A percentile compares a stretch with the other conserved stretches of the same genome.
Conservation (phyloP, 2,888 invertebrate genomes). For the Lampropteryx suffumata region DNA sequence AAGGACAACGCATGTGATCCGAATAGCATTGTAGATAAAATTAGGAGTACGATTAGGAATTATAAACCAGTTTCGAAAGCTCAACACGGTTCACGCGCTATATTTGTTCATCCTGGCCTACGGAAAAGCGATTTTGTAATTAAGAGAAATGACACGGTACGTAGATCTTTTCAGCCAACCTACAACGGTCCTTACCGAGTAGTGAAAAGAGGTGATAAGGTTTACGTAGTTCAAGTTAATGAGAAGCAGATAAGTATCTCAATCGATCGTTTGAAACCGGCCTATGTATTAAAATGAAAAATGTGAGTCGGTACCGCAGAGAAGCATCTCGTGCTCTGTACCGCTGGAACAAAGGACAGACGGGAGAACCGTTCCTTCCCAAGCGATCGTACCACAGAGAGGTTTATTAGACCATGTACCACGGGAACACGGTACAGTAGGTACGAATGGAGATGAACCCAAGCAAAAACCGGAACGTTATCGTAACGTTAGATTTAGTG, state of each 20-base stretch:
- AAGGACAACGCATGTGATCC: background rate
- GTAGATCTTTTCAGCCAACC: slow-evolving; percentile 6
- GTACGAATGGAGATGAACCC: background rate
- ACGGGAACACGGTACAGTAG: background rate
- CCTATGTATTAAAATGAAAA: too few species aligned
- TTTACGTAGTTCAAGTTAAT: too few species aligned
- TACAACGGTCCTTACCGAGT: background rate
- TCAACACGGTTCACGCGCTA: background rate
- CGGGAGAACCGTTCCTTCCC: background rate
- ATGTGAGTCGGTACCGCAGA: background rate
- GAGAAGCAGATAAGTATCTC: too few species aligned
- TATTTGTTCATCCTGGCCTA: slow-evolving; percentile 12
- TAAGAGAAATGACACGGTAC: slow-evolving; percentile 16
- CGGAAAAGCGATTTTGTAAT: slow-evolving; percentile 21
- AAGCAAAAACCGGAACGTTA: background rate
- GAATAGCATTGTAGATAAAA: too few species aligned
- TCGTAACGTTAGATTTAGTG: background rate
- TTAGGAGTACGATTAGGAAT: background rate
- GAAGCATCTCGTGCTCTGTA: background rate
- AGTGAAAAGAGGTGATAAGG: too few species aligned
- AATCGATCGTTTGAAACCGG: too few species aligned
- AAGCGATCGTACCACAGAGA: background rate
- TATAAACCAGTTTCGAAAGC: background rate
- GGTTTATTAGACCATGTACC: background rate
- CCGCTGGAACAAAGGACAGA: background rate